Evolutionary conservation across 1,140 invertebrate species (phyloP), one percentile per base, ranked within the genome.

Genomic region (Trachymyrmex cornetzi): DNA sequence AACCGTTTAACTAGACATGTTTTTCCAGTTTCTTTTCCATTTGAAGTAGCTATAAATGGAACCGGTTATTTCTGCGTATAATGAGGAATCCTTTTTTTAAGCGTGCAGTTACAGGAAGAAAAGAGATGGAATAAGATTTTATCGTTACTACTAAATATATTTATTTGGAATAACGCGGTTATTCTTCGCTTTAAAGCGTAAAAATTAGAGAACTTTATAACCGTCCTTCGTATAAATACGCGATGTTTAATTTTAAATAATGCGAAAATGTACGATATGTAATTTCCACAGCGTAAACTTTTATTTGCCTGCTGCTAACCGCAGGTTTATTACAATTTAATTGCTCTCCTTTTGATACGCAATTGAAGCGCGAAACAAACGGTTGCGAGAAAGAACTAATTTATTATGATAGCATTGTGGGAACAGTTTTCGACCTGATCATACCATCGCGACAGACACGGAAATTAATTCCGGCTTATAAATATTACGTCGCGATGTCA

Each of bases 401-500:
- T 84, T 84, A 84, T 84, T 84, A 84, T 84, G 69, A 67, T 75
- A 61, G 57, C 80, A 84, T 84, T 84, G 80, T 61, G 69, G 69
- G 14, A 84, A 84, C 80, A 84, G 59, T 84, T 84, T 84, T 84
- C 69, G 48, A 34, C 19, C 50, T 27, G 80, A 84, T 84, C 69
- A 34, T 84, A 48, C 67, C 67, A 44, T 48, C 55, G 80, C 38
- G 80, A 69, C 80, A 75, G 67, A 84, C 69, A 34, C 44, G 69
- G 69, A 61, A 74, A 84, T 84, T 84, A 84, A 84, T 84, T 50
- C 38, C 38, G 27, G 55, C 14, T 63, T 63, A 84, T 63, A 84
- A 84, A 84, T 84, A 84, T 84, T 84, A 84, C 69, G 27, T 48
- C 24, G 55, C 80, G 69, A 82, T 75, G 55, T 84, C 69, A 84